Evolutionary conservation across 2,113 vertebrate species (phyloP), one percentile per base, ranked within the genome.

Genomic region (Megaceryle torquata): DNA sequence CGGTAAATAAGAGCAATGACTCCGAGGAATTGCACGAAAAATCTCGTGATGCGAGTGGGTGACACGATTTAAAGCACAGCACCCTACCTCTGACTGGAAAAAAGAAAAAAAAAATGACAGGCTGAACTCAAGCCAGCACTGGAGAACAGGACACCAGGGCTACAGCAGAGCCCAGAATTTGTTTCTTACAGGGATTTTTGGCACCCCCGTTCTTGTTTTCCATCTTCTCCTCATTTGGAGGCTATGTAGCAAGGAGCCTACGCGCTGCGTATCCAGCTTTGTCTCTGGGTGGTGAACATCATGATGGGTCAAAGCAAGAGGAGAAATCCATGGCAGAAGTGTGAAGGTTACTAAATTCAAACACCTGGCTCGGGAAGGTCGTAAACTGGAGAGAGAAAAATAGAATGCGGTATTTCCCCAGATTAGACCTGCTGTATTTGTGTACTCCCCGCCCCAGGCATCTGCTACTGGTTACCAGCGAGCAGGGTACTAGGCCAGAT

Each of bases 21-120:
- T 96, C 86, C 13, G 37, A 92, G 91, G 88, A 95, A 93, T 33
- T 94, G 95, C 95, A 92, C 86, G 69, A 80, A 86, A 37, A 93
- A 92, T 74, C 96, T 81, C 14, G 8, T 69, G 76, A 94, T 81
- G 59, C 0, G 46, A 95, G 92, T 91, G 91, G 95, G 94, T 95
- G 96, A 95, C 39, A 82, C 33, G 76, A 91, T 28, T 78, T 78
- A 43, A 71, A 89, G 72, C 2, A 5, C 54, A 54, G 8, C 46
- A 80, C 57, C 70, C 56, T 18, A 67, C 71, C 15, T 44, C 46
- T 28, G 65, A 3, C 37, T n/a, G 44, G 50, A 69, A 13, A 57
- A 28, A 75, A 83, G 79, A 46, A 37, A 75, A 83, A 82, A 46
- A 46, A 20, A 10, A 46, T 2, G 37, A 77, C 35, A 90, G 86